Evolutionary conservation across 2,888 invertebrate genomes (phyloP).

Genomic region (Cryptocephalus moraei): DNA sequence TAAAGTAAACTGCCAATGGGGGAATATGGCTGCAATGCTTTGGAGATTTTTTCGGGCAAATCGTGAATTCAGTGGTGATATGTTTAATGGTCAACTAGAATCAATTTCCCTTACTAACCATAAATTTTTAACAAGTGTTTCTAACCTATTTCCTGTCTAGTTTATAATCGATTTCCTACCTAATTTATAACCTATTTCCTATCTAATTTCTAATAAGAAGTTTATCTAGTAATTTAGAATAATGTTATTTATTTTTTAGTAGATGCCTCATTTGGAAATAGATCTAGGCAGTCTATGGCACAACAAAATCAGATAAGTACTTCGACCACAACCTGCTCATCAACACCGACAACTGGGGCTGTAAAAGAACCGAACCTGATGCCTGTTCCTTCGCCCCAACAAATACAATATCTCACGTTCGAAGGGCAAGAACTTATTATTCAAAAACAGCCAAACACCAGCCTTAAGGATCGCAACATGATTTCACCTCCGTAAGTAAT

Average conservation of each 20-base stretch:
- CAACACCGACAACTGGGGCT: constrained; percentile 26
- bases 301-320: constrained; percentile 46
- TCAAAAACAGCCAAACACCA: constrained; percentile 90
- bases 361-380: constrained; percentile 79
- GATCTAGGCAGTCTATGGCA: constrained; percentile 52
- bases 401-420: constrained; percentile 90
- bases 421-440: constrained; percentile 94
- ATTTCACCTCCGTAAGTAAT: constrained; percentile 64
- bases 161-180: not conserved
- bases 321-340: constrained; percentile 31
- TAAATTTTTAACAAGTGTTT: no score
- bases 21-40: no score
- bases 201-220: no score
- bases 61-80: no score
- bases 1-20: no score
- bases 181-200: no score
- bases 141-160: not conserved
- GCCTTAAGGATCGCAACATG: constrained; percentile 66
- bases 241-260: constrained; percentile 26
- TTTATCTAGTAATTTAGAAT: not conserved
- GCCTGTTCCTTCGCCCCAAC: constrained; percentile 94
- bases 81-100: not conserved
- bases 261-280: constrained; percentile 51
- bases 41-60: no score
- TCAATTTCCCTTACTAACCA: not conserved